phyloP scores from a whole-genome alignment of 2,113 vertebrate species.

The Archocentrus centrarchus region DNA sequence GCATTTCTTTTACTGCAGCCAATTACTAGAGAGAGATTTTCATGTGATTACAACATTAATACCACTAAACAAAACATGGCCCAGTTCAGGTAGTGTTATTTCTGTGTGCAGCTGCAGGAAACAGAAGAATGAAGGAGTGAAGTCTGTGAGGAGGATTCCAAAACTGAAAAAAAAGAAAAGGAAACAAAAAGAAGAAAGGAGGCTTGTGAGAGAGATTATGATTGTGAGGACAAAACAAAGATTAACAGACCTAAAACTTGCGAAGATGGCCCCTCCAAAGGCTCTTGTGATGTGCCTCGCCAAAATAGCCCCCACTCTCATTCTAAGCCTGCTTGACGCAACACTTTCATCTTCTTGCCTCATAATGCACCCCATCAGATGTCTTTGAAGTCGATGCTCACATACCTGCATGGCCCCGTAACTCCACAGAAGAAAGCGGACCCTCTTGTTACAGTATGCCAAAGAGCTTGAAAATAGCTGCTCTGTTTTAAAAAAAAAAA shows the following conservation, averaged over 20 bases:
- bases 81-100: constrained; percentile 20
- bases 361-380: constrained; percentile 70
- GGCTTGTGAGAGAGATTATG: constrained; percentile 31
- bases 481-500: constrained; percentile 52
- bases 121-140: constrained; percentile 6
- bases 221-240: constrained; percentile 56
- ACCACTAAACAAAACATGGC: constrained; percentile 21
- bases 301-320: constrained; percentile 58
- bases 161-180: neutral
- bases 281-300: constrained; percentile 56
- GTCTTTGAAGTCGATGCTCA: constrained; percentile 76
- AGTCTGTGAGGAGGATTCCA: constrained; percentile 11
- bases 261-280: constrained; percentile 52
- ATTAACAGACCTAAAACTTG: constrained; percentile 38
- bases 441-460: constrained; percentile 52
- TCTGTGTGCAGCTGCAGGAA: constrained; percentile 6
- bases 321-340: constrained; percentile 70
- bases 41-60: constrained; percentile 43
- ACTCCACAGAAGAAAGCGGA: constrained; percentile 65
- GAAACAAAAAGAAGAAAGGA: constrained; percentile 11
- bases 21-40: constrained; percentile 53
- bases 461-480: constrained; percentile 60
- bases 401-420: constrained; percentile 66
- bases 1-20: constrained; percentile 56
- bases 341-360: constrained; percentile 80